phyloP scores from a whole-genome alignment of 2,113 vertebrate genomes.

The Urocynchramus pylzowi region DNA sequence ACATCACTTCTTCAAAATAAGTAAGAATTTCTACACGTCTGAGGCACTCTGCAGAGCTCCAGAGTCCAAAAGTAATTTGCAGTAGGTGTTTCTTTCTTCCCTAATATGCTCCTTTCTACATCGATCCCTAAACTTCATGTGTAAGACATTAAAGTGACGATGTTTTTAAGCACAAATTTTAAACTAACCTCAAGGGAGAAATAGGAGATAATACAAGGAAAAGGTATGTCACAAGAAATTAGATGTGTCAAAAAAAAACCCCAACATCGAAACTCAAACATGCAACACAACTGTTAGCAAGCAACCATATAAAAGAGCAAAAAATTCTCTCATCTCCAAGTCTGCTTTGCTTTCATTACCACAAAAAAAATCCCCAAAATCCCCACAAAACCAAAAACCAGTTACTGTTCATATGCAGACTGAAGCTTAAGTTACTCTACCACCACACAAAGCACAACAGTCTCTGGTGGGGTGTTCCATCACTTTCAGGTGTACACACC shows the following conservation, averaged over 20 bases:
- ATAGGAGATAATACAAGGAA: background rate
- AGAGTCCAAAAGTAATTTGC: background rate
- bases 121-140: fast-evolving
- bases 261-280: background rate
- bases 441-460: background rate
- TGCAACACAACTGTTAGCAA: background rate
- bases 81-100: background rate
- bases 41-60: background rate
- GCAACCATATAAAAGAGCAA: background rate
- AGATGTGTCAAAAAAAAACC: background rate
- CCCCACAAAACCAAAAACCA: background rate
- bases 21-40: background rate
- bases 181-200: background rate
- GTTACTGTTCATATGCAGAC: background rate
- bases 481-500: background rate
- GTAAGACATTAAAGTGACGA: background rate
- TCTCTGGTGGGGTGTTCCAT: background rate
- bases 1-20: background rate
- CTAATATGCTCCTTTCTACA: background rate
- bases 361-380: background rate
- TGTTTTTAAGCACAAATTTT: background rate
- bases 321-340: background rate
- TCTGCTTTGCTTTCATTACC: background rate
- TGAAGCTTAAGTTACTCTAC: background rate
- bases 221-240: background rate